Conservation (phyloP, 2,113 vertebrate genomes). For the Zosterops pallidus region DNA sequence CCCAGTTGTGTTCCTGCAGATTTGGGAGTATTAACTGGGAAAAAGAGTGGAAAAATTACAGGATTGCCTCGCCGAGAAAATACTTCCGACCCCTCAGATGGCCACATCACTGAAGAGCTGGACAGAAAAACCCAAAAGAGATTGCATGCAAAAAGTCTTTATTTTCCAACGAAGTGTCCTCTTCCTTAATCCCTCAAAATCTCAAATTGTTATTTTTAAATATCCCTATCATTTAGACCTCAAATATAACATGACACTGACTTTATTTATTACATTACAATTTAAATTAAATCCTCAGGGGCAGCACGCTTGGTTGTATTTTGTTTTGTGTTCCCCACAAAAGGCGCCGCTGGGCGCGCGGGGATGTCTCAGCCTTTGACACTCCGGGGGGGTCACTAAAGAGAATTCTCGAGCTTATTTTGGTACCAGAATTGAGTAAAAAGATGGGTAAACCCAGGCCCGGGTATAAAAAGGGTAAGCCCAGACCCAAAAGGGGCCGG, state of each 20-base stretch:
- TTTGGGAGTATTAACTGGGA: accelerated
- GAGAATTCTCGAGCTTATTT: accelerated
- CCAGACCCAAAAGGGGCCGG: accelerated
- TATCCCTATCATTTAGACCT: not conserved
- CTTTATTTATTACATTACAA: not conserved
- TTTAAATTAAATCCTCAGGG: not conserved
- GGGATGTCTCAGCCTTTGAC: not conserved
- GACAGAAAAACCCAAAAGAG: accelerated
- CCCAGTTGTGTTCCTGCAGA: accelerated
- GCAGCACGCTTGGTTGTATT: accelerated
- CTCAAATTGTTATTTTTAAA: not conserved
- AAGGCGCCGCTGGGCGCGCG: accelerated
- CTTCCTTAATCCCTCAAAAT: not conserved
- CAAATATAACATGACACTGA: too few relatives aligned
- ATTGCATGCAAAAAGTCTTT: not conserved
- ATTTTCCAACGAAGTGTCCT: not conserved
- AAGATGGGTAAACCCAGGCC: not conserved
- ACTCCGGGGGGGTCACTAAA: accelerated
- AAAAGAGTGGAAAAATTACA: not conserved
- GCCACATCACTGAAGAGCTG: not conserved
- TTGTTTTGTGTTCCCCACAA: not conserved
- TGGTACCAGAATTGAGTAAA: not conserved
- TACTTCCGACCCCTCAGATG: accelerated
- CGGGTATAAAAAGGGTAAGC: not conserved
- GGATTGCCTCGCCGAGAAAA: accelerated